phyloP scores from a whole-genome alignment of 2,113 vertebrate species.

The Mus pahari region DNA sequence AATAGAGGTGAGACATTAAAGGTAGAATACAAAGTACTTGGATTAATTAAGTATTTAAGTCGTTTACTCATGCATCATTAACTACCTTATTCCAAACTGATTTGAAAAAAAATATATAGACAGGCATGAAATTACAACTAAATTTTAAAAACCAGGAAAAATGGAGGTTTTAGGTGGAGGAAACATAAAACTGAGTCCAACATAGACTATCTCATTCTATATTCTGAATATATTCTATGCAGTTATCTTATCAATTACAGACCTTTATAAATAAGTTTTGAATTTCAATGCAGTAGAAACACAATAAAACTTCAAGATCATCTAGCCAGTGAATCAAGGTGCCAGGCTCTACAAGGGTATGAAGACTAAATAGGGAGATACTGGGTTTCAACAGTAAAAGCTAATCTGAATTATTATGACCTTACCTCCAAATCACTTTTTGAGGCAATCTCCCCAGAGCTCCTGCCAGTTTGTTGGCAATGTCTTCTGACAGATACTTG shows the following conservation, averaged over 20 bases:
- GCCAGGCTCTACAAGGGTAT: neutral
- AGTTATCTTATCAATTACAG: neutral
- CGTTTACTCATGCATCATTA: neutral
- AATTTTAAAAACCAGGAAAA: neutral
- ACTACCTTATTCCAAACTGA: neutral
- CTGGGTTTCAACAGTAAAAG: neutral
- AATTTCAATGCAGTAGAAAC: conserved; percentile 19
- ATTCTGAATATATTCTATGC: neutral
- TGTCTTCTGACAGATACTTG: conserved; percentile 97
- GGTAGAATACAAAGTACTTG: neutral
- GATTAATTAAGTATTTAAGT: neutral
- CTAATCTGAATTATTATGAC: neutral
- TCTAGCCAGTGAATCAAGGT: neutral
- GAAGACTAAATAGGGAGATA: rapidly evolving
- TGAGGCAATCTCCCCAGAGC: conserved; percentile 94
- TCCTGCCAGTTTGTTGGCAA: conserved; percentile 94
- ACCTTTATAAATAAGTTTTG: neutral
- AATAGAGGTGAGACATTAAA: neutral
- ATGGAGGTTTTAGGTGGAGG: neutral
- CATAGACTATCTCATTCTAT: neutral
- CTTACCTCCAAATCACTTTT: conserved; percentile 97
- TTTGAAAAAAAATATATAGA: neutral
- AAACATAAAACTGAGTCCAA: neutral
- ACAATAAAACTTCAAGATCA: neutral
- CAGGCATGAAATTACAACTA: neutral